Evolutionary conservation across 2,113 vertebrate genomes (phyloP).

Genomic region (Trematomus loennbergii): DNA sequence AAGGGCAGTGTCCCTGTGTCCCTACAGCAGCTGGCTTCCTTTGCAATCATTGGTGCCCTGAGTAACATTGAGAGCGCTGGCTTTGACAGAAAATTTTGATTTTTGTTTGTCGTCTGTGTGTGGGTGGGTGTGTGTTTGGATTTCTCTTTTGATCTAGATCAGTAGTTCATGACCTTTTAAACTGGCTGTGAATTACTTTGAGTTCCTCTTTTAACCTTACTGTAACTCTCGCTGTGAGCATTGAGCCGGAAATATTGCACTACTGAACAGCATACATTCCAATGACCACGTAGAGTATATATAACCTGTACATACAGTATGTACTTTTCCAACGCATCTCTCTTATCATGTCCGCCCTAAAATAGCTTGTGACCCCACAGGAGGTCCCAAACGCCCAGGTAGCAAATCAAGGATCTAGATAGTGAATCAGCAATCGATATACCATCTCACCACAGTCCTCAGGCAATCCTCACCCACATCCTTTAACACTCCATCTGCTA

Average conservation of each 20-base stretch:
- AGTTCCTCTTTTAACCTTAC: background rate
- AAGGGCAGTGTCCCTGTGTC: constrained; percentile 48
- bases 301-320: background rate
- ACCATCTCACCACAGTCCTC: constrained; percentile 72
- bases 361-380: constrained; percentile 64
- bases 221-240: background rate
- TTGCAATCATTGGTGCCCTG: constrained; percentile 12
- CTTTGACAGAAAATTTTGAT: constrained; percentile 20
- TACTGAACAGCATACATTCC: background rate
- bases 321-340: background rate
- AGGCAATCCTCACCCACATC: constrained; percentile 73
- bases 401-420: constrained; percentile 65
- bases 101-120: constrained; percentile 6
- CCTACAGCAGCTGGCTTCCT: constrained; percentile 56
- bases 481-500: constrained; percentile 57
- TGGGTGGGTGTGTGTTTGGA: background rate
- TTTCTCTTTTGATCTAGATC: constrained; percentile 30
- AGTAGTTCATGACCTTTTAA: constrained; percentile 28
- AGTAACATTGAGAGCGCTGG: background rate
- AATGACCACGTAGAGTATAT: background rate
- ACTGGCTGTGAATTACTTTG: background rate
- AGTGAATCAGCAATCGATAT: constrained; percentile 79
- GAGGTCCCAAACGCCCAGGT: constrained; percentile 66
- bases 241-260: background rate
- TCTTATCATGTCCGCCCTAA: constrained; percentile 44